Evolutionary conservation across 2,797 vertebrate species (phyloP).

Genomic region (Brotula barbata): DNA sequence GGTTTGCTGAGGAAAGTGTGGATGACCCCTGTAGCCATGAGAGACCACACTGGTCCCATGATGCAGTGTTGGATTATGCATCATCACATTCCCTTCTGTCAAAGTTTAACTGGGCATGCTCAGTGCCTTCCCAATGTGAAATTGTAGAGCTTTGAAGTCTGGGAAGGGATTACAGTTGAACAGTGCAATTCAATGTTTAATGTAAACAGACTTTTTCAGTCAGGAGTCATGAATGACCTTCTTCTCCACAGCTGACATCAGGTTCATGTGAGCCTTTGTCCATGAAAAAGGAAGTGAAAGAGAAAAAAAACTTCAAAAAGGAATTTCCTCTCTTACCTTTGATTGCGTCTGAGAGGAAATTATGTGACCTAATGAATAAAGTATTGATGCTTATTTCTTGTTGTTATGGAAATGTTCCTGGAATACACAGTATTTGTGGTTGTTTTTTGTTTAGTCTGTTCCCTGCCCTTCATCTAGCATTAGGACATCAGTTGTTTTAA

Average conservation of each 20-base stretch:
- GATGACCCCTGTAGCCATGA: conserved; percentile 14
- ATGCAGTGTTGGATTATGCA: conserved; percentile 51
- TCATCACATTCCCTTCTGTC: conserved; percentile 39
- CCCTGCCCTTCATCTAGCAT: not conserved
- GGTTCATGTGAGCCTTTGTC: not conserved
- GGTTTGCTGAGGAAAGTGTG: conserved; percentile 12
- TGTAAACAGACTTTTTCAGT: conserved; percentile 40
- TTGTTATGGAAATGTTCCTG: not conserved
- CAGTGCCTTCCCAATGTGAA: conserved; percentile 8
- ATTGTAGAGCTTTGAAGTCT: conserved; percentile 46
- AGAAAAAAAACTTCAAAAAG: not conserved
- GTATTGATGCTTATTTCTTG: not conserved
- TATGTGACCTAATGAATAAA: not conserved
- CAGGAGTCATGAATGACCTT: not conserved
- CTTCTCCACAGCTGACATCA: conserved; percentile 1
- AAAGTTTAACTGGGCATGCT: conserved; percentile 41
- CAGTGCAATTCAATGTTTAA: conserved; percentile 31
- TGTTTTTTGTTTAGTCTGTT: not conserved
- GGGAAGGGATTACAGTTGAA: conserved; percentile 46
- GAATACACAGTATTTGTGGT: not conserved
- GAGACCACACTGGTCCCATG: conserved; percentile 37
- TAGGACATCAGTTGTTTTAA: no score
- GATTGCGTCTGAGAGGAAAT: conserved; percentile 24
- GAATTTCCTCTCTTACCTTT: conserved; percentile 13
- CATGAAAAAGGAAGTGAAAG: not conserved